Evolutionary conservation across 2,888 invertebrate genomes (phyloP).

Genomic region (Melinaea marsaeus): DNA sequence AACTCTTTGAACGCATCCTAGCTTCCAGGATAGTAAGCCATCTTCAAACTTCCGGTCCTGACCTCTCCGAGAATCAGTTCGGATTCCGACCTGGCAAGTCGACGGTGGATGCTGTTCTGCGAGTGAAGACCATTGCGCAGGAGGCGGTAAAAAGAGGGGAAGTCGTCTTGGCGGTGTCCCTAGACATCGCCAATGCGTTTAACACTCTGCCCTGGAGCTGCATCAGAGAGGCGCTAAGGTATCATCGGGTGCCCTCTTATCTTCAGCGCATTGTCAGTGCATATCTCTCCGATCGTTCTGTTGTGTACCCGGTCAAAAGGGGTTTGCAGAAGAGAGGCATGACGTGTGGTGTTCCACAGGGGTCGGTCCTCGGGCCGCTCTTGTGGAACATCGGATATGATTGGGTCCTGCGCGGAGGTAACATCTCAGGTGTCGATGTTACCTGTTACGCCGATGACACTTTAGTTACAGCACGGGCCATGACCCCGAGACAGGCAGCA

Average conservation of each 20-base stretch:
- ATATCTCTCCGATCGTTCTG: no score
- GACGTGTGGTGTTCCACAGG: no score
- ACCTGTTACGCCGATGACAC: constrained; percentile 1
- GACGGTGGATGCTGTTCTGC: constrained; percentile 20
- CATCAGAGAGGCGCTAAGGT: constrained; percentile 31
- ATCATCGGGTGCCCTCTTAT: constrained; percentile 30
- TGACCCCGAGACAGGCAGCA: background rate
- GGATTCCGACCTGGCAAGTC: constrained; percentile 21
- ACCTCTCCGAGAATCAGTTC: constrained; percentile 12
- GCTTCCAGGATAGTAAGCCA: constrained; percentile 21
- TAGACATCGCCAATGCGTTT: constrained; percentile 36
- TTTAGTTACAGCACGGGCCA: background rate
- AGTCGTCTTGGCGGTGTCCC: constrained; percentile 28
- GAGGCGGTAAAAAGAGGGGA: constrained; percentile 20
- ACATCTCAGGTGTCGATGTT: no score
- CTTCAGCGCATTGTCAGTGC: background rate
- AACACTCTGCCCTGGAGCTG: constrained; percentile 32
- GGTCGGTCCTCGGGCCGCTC: no score
- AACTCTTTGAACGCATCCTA: constrained; percentile 29
- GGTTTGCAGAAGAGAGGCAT: no score
- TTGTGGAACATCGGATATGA: no score
- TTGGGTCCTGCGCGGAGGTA: no score
- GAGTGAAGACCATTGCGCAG: constrained; percentile 12
- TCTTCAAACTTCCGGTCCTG: constrained; percentile 16
- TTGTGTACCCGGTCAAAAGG: no score